phyloP scores from a whole-genome alignment of 2,888 invertebrate species.

The Nebria brevicollis region DNA sequence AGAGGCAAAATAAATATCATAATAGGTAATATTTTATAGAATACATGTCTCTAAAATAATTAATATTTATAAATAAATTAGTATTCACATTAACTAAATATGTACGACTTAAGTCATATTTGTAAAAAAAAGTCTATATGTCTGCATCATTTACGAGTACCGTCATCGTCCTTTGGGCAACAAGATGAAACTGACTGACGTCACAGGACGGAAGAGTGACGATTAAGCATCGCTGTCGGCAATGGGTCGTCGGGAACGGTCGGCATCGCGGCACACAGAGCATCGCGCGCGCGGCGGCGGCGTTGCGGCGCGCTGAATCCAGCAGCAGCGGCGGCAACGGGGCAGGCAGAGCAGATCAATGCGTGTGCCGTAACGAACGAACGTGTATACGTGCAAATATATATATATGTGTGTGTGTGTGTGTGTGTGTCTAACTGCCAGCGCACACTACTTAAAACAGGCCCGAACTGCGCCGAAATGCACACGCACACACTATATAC shows the following conservation, averaged over 20 bases:
- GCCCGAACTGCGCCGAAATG: slow-evolving; percentile 6
- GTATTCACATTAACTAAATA: too few species aligned
- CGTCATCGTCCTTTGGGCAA: background rate
- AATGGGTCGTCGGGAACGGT: slow-evolving; percentile 38
- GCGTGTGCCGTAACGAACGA: slow-evolving; percentile 33
- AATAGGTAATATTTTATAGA: too few species aligned
- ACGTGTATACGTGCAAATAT: slow-evolving; percentile 15
- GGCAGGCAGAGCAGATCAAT: slow-evolving; percentile 37
- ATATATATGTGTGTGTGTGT: slow-evolving; percentile 27
- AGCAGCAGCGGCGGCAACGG: slow-evolving; percentile 28
- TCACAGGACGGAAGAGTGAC: slow-evolving; percentile 40
- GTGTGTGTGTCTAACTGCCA: slow-evolving; percentile 4
- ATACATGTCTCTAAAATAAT: too few species aligned
- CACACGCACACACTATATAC: slow-evolving; percentile 13
- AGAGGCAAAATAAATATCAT: too few species aligned
- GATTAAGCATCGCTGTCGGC: slow-evolving; percentile 46
- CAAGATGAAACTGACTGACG: slow-evolving; percentile 28
- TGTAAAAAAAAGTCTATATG: too few species aligned
- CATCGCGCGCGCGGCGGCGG: slow-evolving; percentile 9
- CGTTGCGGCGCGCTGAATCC: slow-evolving; percentile 36
- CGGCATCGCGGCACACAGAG: slow-evolving; percentile 19
- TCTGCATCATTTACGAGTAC: background rate
- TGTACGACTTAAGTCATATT: too few species aligned
- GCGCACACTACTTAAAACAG: slow-evolving; percentile 4
- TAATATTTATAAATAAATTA: too few species aligned